Conservation (phyloP, 2,888 invertebrate genomes). For the Horisme vitalbata region DNA sequence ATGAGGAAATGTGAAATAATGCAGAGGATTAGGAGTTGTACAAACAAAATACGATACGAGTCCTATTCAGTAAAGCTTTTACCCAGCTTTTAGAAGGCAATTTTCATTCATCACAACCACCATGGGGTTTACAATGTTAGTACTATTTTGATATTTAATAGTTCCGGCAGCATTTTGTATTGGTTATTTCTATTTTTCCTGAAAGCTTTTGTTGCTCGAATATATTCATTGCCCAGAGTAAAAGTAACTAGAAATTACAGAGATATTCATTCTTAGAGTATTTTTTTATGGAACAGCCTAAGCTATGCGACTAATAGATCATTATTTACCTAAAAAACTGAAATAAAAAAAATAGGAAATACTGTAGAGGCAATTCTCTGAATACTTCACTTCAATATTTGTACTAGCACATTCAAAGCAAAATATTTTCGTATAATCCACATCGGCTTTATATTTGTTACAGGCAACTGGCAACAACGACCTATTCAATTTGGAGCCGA, state of each 20-base stretch:
- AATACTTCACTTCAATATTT: too few relatives aligned
- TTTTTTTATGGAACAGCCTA: too few relatives aligned
- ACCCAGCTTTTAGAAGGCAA: slow-evolving; percentile 25
- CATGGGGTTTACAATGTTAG: slow-evolving; percentile 22
- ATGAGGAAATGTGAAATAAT: slow-evolving; percentile 32
- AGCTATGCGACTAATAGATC: too few relatives aligned
- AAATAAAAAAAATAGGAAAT: too few relatives aligned
- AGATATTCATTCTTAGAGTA: too few relatives aligned
- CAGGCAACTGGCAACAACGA: slow-evolving; percentile 29
- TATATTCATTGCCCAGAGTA: background rate
- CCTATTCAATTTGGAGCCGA: slow-evolving; percentile 46
- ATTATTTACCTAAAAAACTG: too few relatives aligned
- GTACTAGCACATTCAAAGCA: background rate
- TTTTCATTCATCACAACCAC: slow-evolving; percentile 25
- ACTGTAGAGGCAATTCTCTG: too few relatives aligned
- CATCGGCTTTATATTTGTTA: slow-evolving; percentile 5
- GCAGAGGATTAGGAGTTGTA: slow-evolving; percentile 29
- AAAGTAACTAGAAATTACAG: background rate
- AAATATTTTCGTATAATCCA: slow-evolving; percentile 1
- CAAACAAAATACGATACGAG: slow-evolving; percentile 24
- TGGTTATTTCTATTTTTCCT: slow-evolving; percentile 21
- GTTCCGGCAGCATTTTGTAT: slow-evolving; percentile 20
- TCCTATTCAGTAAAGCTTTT: slow-evolving; percentile 23
- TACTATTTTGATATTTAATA: slow-evolving; percentile 21
- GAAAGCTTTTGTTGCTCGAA: slow-evolving; percentile 13